These are phyloP conservation scores for Ciconia stormi DNA, from an alignment of 2,113 vertebrate species.

Conservation along the genomic window DNA sequence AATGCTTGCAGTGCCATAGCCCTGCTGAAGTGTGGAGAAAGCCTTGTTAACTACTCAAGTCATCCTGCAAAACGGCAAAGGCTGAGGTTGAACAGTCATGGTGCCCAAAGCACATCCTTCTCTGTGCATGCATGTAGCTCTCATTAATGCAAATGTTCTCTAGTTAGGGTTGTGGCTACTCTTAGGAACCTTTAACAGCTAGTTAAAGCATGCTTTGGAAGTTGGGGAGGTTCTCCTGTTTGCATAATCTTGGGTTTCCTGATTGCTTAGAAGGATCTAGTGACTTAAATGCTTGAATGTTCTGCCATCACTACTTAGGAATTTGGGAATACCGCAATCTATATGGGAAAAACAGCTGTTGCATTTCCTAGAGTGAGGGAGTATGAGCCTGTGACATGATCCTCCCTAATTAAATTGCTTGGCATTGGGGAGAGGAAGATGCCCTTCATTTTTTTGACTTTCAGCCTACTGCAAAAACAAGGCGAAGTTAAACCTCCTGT, in stretches of 20 bases:
- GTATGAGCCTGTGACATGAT: background rate
- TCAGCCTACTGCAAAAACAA: background rate
- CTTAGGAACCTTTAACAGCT: background rate
- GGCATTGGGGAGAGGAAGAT: background rate
- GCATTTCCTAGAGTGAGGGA: conserved; percentile 48
- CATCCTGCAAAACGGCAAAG: background rate
- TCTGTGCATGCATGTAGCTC: background rate
- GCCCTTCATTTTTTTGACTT: conserved; percentile 8
- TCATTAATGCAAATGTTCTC: background rate
- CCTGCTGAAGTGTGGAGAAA: background rate
- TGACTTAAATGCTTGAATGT: background rate
- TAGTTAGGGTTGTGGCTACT: background rate
- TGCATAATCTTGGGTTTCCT: conserved; percentile 10
- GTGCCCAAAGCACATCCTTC: background rate
- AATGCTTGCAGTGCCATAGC: background rate
- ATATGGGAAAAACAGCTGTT: conserved; percentile 27
- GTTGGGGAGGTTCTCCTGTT: background rate
- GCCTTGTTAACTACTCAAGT: background rate
- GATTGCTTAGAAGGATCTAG: conserved; percentile 43
- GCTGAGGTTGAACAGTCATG: background rate
- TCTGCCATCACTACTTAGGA: background rate
- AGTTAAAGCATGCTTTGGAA: background rate
- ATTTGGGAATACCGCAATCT: conserved; percentile 39
- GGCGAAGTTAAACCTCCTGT: background rate
- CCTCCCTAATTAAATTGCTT: conserved; percentile 33